Base-by-base conservation (phyloP, 2,888 invertebrate species). In the Fragum sueziense region DNA sequence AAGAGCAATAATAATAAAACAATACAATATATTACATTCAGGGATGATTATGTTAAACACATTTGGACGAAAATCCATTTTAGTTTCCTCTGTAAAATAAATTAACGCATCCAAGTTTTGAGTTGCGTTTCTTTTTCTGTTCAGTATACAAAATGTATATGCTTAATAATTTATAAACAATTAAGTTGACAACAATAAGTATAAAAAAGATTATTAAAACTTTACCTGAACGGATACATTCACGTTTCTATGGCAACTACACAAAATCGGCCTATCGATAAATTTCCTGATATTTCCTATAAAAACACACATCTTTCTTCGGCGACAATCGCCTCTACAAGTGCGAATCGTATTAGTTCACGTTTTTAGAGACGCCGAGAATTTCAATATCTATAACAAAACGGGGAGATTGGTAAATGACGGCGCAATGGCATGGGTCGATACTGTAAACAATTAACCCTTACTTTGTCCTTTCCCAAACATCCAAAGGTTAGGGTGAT, bases 371-470 rank as follows among this genome's bases (percentile, higher is more conserved):
- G 29, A 70, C 57, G 33, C 33, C n/a, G 70, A 41, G 57, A 70
- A 54, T 70, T 70, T 70, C 70, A 70, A 70, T 70, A 70, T 70
- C 57, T 54, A 70, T 70, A 70, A 65, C 65, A 37, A 65, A 65
- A 65, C 65, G 65, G 37, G 4, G 65, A n/a, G 37, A 65, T 22
- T 52, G 54, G 70, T 70, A 83, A 75, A 83, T 33, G 78, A 72
- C 75, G 80, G 37, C 33, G 75, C 73, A 83, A 78, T 70, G 79
- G 80, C 80, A 33, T 25, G n/a, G 77, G 78, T 83, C 83, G 71
- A 83, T 83, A 74, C 57, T 34, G 78, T 78, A 79, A 83, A 83
- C 80, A 83, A 77, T 79, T 80, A 83, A n/a, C n/a, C n/a, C n/a
- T n/a, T n/a, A n/a, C n/a, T n/a, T n/a, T n/a, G n/a, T n/a, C n/a